phyloP scores from a whole-genome alignment of 53 echinoderm and acorn worm species.

The Echinarachnius parma region DNA sequence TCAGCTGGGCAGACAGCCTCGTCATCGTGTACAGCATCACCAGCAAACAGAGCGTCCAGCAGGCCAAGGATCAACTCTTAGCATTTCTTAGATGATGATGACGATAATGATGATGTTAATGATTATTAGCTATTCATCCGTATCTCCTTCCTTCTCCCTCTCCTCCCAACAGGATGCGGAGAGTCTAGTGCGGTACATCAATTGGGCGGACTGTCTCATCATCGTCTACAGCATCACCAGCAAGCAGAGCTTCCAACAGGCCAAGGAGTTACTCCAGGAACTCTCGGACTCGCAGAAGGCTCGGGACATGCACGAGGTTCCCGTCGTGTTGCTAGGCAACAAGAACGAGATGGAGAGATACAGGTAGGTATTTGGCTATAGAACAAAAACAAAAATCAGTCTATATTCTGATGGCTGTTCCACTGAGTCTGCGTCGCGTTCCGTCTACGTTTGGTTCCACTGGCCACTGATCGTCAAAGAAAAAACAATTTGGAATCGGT shows the following conservation, averaged over 20 bases:
- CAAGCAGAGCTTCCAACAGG: slow-evolving; percentile 85
- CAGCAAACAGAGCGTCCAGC: slow-evolving; percentile 85
- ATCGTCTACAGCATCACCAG: slow-evolving; percentile 92
- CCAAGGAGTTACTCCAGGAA: slow-evolving; percentile 83
- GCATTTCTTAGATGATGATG: background rate
- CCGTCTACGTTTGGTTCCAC: too few species aligned
- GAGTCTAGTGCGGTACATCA: slow-evolving; percentile 77
- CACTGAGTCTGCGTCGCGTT: too few species aligned
- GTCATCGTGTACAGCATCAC: slow-evolving; percentile 90
- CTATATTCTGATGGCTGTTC: too few species aligned
- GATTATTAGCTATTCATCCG: background rate
- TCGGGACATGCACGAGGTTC: slow-evolving; percentile 74
- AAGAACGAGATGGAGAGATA: slow-evolving; percentile 99
- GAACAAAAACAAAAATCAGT: too few species aligned
- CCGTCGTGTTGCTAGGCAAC: slow-evolving; percentile 85
- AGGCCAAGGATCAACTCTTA: slow-evolving; percentile 72
- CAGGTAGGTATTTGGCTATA: slow-evolving; percentile 76
- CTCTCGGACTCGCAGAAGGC: slow-evolving; percentile 88
- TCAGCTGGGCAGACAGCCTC: slow-evolving; percentile 85
- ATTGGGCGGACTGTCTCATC: slow-evolving; percentile 86
- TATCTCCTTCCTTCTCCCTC: background rate
- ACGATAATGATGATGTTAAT: background rate
- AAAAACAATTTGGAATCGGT: too few species aligned
- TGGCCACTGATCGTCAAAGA: too few species aligned
- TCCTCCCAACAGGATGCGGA: slow-evolving; percentile 63